These are phyloP conservation scores for Tenrec ecaudatus DNA, from an alignment of 2,113 vertebrate genomes.

Conservation along the genomic window DNA sequence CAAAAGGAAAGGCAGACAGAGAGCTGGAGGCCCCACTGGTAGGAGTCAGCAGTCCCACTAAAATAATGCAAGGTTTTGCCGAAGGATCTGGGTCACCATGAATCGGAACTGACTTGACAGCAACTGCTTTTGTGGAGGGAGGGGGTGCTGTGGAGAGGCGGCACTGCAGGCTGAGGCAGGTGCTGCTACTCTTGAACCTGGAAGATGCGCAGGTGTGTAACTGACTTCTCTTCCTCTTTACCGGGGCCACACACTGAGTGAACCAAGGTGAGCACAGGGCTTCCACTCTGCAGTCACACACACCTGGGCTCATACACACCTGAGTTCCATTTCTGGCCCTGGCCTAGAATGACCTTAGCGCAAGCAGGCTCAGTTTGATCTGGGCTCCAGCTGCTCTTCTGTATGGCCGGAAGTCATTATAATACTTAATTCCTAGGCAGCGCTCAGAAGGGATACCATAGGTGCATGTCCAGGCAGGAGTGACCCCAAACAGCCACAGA, in stretches of 20 bases:
- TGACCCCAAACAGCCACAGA: not conserved
- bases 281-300: fast-evolving
- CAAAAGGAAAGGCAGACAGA: not conserved
- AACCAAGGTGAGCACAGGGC: not conserved
- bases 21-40: fast-evolving
- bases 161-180: not conserved
- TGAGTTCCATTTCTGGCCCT: not conserved
- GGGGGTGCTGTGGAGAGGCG: fast-evolving
- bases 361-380: not conserved
- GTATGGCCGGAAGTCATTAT: fast-evolving
- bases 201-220: too few species aligned
- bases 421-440: not conserved
- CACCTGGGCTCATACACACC: too few species aligned
- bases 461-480: fast-evolving
- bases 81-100: too few species aligned
- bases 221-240: fast-evolving
- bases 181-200: not conserved
- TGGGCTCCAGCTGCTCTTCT: not conserved
- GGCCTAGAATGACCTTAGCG: not conserved
- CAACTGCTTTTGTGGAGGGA: not conserved
- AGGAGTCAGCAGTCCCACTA: not conserved
- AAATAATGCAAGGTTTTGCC: not conserved
- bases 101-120: not conserved
- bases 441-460: not conserved
- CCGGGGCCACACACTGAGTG: too few species aligned